phyloP scores from a whole-genome alignment of 2,113 vertebrate genomes.

The Podiceps cristatus region DNA sequence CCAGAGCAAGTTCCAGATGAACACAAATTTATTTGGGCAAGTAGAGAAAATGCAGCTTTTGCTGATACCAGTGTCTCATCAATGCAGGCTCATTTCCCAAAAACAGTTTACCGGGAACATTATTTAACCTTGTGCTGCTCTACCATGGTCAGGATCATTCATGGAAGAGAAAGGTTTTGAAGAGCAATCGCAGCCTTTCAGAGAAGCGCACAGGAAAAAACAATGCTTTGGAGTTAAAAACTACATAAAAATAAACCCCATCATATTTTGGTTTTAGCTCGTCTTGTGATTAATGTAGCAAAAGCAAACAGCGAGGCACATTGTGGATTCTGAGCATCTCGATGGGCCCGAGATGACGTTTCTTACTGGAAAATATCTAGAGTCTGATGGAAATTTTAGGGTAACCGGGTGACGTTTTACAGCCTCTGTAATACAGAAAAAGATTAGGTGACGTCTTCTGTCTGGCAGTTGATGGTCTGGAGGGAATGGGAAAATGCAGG shows the following conservation, averaged over 20 bases:
- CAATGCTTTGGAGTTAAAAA: background rate
- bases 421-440: background rate
- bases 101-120: fast-evolving
- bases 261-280: background rate
- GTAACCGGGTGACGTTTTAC: slow-evolving; percentile 24
- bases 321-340: background rate
- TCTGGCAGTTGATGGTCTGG: slow-evolving; percentile 26
- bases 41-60: background rate
- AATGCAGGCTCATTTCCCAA: background rate
- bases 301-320: fast-evolving
- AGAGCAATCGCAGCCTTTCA: background rate
- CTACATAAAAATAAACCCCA: background rate
- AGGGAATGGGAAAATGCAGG: slow-evolving; percentile 13
- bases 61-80: background rate
- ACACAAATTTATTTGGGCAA: background rate
- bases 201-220: background rate
- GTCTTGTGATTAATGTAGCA: fast-evolving
- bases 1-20: background rate
- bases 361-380: background rate
- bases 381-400: background rate
- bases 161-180: background rate
- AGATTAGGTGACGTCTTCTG: background rate
- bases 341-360: background rate
- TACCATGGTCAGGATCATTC: background rate
- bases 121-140: background rate